Evolutionary conservation across 2,113 vertebrate species (phyloP), one percentile per base, ranked within the genome.

Genomic region (Myiozetetes cayanensis): DNA sequence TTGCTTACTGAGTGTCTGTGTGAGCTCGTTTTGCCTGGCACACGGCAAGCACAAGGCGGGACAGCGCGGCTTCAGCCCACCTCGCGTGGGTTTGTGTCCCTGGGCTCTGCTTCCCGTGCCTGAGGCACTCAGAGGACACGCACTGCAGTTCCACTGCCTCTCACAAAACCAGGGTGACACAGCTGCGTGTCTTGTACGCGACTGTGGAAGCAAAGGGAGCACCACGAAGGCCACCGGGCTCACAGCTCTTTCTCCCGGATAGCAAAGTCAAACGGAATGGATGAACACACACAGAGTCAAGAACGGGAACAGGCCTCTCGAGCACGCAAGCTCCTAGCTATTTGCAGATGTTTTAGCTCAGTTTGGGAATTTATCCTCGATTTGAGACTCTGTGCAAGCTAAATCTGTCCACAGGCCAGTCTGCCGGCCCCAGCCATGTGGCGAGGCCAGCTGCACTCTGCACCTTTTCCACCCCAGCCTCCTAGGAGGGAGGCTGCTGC

Each of bases 171-270:
- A 5, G n/a, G 9, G 12, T 1, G 12, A 14, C 1, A 2, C n/a
- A 5, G 39, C n/a, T 6, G 9, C 1, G 0, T 3, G 17, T 17
- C 35, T 28, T 1, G 0, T 16, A 4, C 2, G 59, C 1, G 2
- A 8, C 6, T 2, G 3, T 0, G 37, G 31, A 44, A 59, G 47
- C 44, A 9, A 4, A 46, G 28, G 44, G 41, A 41, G n/a, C n/a
- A 22, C n/a, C 49, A 9, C 2, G 58, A 25, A 73, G 58, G 55
- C 43, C 15, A 6, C 15, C 2, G 13, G 3, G 12, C 22, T 33
- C 20, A 3, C n/a, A 4, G 72, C 31, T 14, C 22, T 3, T 17
- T 44, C 15, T 49, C n/a, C 74, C 3, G 37, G n/a, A 37, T 0
- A 35, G 39, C 22, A 5, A 6, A 68, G 62, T 14, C 39, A 18